Percentiles rank a stretch among this genome's conserved stretches.
phyloP scores from a whole-genome alignment of 2,797 vertebrate species.

The Furcifer pardalis region DNA sequence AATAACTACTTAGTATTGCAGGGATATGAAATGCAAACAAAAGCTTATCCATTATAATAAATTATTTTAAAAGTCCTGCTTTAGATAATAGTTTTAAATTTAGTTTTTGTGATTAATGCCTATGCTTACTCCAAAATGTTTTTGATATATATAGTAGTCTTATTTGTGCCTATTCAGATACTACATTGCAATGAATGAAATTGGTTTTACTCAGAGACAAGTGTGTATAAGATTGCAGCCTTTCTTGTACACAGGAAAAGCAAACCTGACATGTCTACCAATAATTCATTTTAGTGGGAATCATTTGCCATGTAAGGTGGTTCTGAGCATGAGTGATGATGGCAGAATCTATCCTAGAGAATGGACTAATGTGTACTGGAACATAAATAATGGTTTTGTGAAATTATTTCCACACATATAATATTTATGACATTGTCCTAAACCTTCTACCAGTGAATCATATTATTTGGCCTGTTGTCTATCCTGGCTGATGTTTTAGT shows the following conservation, averaged over 20 bases:
- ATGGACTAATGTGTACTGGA: slow-evolving; percentile 16
- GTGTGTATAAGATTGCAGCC: not conserved
- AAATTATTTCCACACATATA: slow-evolving; percentile 19
- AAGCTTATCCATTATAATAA: not conserved
- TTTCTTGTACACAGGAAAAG: slow-evolving; percentile 16
- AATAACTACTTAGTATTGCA: not conserved
- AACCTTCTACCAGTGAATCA: slow-evolving; percentile 22
- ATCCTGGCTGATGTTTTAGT: not conserved
- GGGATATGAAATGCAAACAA: not conserved
- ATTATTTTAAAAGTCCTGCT: not conserved
- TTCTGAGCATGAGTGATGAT: slow-evolving; percentile 32
- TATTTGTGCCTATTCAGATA: not conserved
- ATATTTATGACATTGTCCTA: slow-evolving; percentile 37
- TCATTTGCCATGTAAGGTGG: slow-evolving; percentile 32
- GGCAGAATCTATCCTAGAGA: slow-evolving; percentile 15
- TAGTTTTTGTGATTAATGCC: not conserved
- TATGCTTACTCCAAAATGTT: not conserved
- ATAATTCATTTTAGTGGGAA: slow-evolving; percentile 35
- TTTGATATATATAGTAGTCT: too few relatives aligned
- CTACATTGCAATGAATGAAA: not conserved
- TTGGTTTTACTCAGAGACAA: not conserved
- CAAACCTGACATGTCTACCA: not conserved
- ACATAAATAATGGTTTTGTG: slow-evolving; percentile 27
- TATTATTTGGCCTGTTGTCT: slow-evolving; percentile 1
- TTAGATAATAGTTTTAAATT: not conserved